Conservation (phyloP, 2,888 invertebrate genomes). For the Thereva unica region DNA sequence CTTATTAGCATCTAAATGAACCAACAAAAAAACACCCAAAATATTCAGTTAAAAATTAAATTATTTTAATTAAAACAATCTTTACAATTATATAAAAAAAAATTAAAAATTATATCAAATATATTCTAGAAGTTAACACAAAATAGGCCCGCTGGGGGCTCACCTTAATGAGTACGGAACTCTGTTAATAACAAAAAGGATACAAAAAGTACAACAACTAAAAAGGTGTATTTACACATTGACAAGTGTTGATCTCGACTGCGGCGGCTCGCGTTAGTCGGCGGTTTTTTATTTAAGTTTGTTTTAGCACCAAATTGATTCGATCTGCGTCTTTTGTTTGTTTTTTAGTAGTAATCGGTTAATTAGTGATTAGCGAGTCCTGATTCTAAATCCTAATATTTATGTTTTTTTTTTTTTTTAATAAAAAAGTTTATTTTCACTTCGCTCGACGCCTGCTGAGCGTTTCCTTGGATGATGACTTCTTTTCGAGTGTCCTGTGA, state of each 20-base stretch:
- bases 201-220: conserved; percentile 30
- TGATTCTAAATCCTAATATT: conserved; percentile 3
- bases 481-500: conserved; percentile 34
- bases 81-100: background rate
- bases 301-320: conserved; percentile 27
- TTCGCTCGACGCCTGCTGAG: conserved; percentile 37
- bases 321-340: conserved; percentile 21
- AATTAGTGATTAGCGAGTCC: conserved; percentile 10
- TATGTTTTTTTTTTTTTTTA: background rate
- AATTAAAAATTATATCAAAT: conserved; percentile 28
- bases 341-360: conserved; percentile 2
- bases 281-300: background rate
- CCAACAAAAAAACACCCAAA: background rate
- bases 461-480: conserved; percentile 34
- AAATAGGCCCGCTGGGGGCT: conserved; percentile 5
- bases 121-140: conserved; percentile 26
- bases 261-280: conserved; percentile 10
- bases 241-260: conserved; percentile 20
- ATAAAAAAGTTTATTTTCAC: conserved; percentile 1
- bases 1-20: too few species aligned
- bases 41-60: conserved; percentile 17
- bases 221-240: conserved; percentile 17
- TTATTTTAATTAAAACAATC: conserved; percentile 17
- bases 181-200: conserved; percentile 30
- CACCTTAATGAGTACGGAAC: conserved; percentile 10